Evolutionary conservation across 2,888 invertebrate genomes (phyloP).

Genomic region (Agrilus cyanescens): DNA sequence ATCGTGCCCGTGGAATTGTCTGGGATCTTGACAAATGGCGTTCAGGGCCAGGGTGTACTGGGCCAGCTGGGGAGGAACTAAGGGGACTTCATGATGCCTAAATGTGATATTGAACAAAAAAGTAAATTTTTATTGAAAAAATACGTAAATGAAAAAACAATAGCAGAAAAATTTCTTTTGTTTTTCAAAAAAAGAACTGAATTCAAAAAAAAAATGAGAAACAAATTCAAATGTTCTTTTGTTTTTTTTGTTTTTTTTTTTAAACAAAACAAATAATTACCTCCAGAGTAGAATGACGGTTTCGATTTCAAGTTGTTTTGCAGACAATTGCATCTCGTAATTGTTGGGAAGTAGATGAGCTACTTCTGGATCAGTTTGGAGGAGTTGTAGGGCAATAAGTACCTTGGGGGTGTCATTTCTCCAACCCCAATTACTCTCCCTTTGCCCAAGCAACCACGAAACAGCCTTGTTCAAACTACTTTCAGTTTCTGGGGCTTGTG

Average conservation of each 20-base stretch:
- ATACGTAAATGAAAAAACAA: neutral
- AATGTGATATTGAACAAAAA: slow-evolving; percentile 11
- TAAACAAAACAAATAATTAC: slow-evolving; percentile 34
- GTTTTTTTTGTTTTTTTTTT: slow-evolving; percentile 7
- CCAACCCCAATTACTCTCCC: slow-evolving; percentile 70
- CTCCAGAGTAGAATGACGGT: slow-evolving; percentile 72
- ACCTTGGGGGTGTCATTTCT: slow-evolving; percentile 75
- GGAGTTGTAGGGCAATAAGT: slow-evolving; percentile 64
- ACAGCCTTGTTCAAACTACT: slow-evolving; percentile 55
- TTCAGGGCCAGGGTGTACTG: slow-evolving; percentile 69
- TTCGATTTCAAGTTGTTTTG: slow-evolving; percentile 81
- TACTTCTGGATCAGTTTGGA: slow-evolving; percentile 28
- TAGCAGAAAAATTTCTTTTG: neutral
- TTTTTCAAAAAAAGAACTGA: slow-evolving; percentile 6
- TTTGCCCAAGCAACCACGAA: slow-evolving; percentile 61
- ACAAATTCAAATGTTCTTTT: neutral
- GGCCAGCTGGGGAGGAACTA: slow-evolving; percentile 63
- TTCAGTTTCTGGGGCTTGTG: slow-evolving; percentile 30
- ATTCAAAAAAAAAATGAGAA: neutral
- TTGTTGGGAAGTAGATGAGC: slow-evolving; percentile 40
- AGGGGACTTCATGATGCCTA: slow-evolving; percentile 66
- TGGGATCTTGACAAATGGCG: slow-evolving; percentile 71
- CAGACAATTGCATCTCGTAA: slow-evolving; percentile 62
- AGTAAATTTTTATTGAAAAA: neutral
- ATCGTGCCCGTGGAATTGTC: slow-evolving; percentile 76